Percentiles rank a stretch among this genome's conserved stretches.
Conservation (phyloP, 2,797 vertebrate species). For the Sebastolobus altivelis region DNA sequence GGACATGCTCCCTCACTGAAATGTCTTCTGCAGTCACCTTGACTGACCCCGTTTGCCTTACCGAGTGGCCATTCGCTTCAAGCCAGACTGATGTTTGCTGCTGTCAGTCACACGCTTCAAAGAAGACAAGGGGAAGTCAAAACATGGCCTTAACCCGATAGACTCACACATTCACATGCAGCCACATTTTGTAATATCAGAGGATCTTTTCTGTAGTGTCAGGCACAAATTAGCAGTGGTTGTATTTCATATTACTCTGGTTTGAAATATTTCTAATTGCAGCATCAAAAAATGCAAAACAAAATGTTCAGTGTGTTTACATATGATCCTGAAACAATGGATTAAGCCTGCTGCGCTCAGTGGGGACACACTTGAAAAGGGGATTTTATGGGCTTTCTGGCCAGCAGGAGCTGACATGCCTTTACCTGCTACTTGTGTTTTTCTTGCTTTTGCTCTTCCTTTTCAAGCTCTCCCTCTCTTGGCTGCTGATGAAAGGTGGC, state of each 20-base stretch:
- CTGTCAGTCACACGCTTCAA: conserved; percentile 57
- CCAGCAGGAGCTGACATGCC: conserved; percentile 19
- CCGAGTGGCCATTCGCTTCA: conserved; percentile 27
- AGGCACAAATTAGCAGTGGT: not conserved
- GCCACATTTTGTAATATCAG: not conserved
- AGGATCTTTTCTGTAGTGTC: not conserved
- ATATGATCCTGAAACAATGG: not conserved
- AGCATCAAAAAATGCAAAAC: not conserved
- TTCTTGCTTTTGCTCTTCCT: conserved; percentile 94
- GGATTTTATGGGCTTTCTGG: not conserved
- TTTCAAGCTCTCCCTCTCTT: conserved; percentile 91
- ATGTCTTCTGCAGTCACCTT: conserved; percentile 70
- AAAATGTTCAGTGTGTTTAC: not conserved
- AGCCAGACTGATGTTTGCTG: conserved; percentile 58
- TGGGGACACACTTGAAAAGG: conserved; percentile 5
- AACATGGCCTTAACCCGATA: conserved; percentile 17
- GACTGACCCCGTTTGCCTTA: conserved; percentile 64
- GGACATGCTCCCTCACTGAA: conserved; percentile 27
- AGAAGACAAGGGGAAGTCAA: conserved; percentile 20
- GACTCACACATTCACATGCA: conserved; percentile 4
- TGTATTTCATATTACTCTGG: not conserved
- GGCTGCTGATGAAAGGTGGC: conserved; percentile 91
- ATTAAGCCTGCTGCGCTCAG: conserved; percentile 6
- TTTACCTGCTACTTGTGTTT: conserved; percentile 94
- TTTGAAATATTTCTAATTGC: not conserved